Evolutionary conservation across 2,888 invertebrate species (phyloP).

Genomic region (Halocaridina rubra): DNA sequence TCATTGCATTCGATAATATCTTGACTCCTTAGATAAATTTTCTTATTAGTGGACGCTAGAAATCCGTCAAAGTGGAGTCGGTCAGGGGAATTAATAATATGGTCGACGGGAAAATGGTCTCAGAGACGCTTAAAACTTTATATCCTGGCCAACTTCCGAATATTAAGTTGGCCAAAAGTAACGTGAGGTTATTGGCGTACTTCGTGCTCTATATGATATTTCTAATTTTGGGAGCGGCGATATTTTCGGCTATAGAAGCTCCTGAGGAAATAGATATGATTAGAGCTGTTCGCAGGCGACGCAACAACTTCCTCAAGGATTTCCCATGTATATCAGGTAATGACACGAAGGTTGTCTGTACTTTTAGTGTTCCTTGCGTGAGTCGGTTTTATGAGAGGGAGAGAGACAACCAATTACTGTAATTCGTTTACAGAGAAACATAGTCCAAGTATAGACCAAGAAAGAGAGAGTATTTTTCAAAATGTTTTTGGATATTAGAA

Average conservation of each 20-base stretch:
- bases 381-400: too few species aligned
- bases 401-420: too few species aligned
- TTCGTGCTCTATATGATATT: slow-evolving; percentile 52
- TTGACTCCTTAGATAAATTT: not conserved
- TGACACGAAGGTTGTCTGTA: too few species aligned
- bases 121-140: slow-evolving; percentile 54
- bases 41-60: too few species aligned
- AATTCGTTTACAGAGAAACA: too few species aligned
- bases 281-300: slow-evolving; percentile 72
- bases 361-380: too few species aligned
- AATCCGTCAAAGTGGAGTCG: slow-evolving; percentile 29
- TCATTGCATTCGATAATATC: not conserved
- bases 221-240: slow-evolving; percentile 78
- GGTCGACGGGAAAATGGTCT: slow-evolving; percentile 45
- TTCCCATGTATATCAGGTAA: slow-evolving; percentile 78
- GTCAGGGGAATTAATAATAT: slow-evolving; percentile 25
- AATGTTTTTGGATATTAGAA: too few species aligned
- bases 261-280: slow-evolving; percentile 76
- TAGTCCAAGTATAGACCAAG: too few species aligned
- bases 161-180: slow-evolving; percentile 49
- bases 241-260: slow-evolving; percentile 84
- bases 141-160: slow-evolving; percentile 44
- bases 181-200: slow-evolving; percentile 49
- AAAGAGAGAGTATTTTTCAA: too few species aligned
- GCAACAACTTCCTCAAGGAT: slow-evolving; percentile 74